Percentiles rank a stretch among this genome's conserved stretches.
phyloP scores from a whole-genome alignment of 2,797 vertebrate genomes.

The Gadopsis bispinosus region DNA sequence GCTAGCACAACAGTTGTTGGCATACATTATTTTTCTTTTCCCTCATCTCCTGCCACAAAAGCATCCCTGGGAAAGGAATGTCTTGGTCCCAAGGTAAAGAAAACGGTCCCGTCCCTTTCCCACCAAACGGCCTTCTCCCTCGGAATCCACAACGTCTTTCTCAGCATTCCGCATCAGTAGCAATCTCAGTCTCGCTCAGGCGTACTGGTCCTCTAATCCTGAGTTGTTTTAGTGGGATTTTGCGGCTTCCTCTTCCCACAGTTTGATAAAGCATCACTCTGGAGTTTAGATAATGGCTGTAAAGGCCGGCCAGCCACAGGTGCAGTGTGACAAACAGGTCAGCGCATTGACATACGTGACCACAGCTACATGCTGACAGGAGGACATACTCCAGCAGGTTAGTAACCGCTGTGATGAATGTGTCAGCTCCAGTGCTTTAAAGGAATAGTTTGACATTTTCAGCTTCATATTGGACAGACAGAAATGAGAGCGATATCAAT shows the following conservation, averaged over 20 bases:
- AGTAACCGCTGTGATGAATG: slow-evolving; percentile 15
- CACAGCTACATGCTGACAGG: slow-evolving; percentile 41
- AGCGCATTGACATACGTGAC: slow-evolving; percentile 65
- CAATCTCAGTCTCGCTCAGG: slow-evolving; percentile 86
- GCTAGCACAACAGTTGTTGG: slow-evolving; percentile 81
- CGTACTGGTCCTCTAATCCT: slow-evolving; percentile 86
- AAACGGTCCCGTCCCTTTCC: slow-evolving; percentile 86
- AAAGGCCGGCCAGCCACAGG: slow-evolving; percentile 81
- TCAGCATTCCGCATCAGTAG: slow-evolving; percentile 90
- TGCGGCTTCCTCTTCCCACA: slow-evolving; percentile 91
- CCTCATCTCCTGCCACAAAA: slow-evolving; percentile 85
- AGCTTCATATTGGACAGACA: background rate
- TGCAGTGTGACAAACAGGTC: slow-evolving; percentile 82
- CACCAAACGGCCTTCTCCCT: slow-evolving; percentile 83
- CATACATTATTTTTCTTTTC: slow-evolving; percentile 85
- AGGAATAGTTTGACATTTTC: background rate
- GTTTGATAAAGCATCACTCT: slow-evolving; percentile 85
- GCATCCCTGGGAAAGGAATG: slow-evolving; percentile 90
- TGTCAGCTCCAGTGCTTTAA: slow-evolving; percentile 1
- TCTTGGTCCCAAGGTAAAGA: slow-evolving; percentile 90
- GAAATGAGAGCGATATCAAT: background rate
- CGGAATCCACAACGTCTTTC: slow-evolving; percentile 86
- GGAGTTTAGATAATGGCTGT: slow-evolving; percentile 84
- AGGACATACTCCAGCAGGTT: slow-evolving; percentile 40
- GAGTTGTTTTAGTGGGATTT: slow-evolving; percentile 90